Percentiles rank a stretch among this genome's conserved stretches.
phyloP scores from a whole-genome alignment of 2,113 vertebrate species.

The Rhagologus leucostigma region DNA sequence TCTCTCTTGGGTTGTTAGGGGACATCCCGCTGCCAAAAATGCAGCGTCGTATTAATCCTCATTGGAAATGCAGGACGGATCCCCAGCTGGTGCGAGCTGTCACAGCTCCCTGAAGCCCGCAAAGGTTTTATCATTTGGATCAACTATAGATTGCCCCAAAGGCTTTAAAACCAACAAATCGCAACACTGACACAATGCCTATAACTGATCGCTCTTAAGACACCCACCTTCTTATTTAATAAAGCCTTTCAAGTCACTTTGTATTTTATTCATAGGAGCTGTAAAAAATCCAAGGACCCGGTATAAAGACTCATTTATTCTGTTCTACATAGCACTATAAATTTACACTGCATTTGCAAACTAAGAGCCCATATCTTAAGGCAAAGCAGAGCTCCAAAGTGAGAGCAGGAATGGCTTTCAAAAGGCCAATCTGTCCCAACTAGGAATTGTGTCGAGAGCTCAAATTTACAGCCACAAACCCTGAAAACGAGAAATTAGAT shows the following conservation, averaged over 20 bases:
- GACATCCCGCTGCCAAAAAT: not conserved
- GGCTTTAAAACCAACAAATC: conserved; percentile 19
- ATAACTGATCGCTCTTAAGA: not conserved
- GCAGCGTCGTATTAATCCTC: fast-evolving
- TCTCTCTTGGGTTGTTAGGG: not conserved
- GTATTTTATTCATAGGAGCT: conserved; percentile 60
- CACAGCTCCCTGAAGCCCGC: not conserved
- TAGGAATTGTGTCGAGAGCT: not conserved
- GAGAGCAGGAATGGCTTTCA: conserved; percentile 1
- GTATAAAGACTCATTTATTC: conserved; percentile 63
- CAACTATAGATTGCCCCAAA: not conserved
- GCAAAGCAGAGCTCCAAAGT: conserved; percentile 33
- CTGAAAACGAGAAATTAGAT: not conserved
- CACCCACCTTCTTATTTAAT: conserved; percentile 45
- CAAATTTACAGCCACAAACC: conserved; percentile 4
- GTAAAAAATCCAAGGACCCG: conserved; percentile 40
- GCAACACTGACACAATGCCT: not conserved
- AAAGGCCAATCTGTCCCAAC: conserved; percentile 47
- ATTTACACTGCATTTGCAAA: conserved; percentile 60
- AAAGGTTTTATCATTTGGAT: conserved; percentile 6
- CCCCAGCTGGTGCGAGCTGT: not conserved
- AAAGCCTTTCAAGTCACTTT: conserved; percentile 45
- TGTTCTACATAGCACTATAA: conserved; percentile 47
- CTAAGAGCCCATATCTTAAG: conserved; percentile 48
- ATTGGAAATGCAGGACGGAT: not conserved